phyloP scores from a whole-genome alignment of 2,113 vertebrate genomes.

The Marcusenius ussheri region DNA sequence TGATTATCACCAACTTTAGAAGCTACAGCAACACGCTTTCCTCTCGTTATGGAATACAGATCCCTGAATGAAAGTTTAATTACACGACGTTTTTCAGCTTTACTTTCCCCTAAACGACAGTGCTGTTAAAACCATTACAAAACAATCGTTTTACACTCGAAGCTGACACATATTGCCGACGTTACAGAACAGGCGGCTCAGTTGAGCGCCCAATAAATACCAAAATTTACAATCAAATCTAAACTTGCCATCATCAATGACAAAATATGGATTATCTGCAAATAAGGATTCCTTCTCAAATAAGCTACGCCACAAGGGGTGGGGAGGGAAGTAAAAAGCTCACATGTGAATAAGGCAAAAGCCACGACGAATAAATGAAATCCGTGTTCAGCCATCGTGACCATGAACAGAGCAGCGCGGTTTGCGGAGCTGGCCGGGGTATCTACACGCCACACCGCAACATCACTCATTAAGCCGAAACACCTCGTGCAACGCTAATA shows the following conservation, averaged over 20 bases:
- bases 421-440: neutral
- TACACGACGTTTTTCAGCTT: neutral
- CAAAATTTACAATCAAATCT: neutral
- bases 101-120: neutral
- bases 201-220: neutral
- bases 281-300: neutral
- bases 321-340: neutral
- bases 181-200: neutral
- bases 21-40: neutral
- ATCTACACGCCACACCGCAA: neutral
- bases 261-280: neutral
- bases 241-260: neutral
- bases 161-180: neutral
- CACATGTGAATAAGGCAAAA: neutral
- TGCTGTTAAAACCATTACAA: neutral
- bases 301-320: neutral
- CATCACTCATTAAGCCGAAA: neutral
- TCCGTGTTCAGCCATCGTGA: neutral
- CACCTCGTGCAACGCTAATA: neutral
- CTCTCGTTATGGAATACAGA: neutral
- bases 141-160: neutral
- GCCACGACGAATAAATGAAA: neutral
- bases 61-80: neutral
- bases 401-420: neutral
- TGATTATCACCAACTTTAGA: neutral